phyloP scores from a whole-genome alignment of 2,797 vertebrate genomes.

The Tokudaia tokunoshimensis region DNA sequence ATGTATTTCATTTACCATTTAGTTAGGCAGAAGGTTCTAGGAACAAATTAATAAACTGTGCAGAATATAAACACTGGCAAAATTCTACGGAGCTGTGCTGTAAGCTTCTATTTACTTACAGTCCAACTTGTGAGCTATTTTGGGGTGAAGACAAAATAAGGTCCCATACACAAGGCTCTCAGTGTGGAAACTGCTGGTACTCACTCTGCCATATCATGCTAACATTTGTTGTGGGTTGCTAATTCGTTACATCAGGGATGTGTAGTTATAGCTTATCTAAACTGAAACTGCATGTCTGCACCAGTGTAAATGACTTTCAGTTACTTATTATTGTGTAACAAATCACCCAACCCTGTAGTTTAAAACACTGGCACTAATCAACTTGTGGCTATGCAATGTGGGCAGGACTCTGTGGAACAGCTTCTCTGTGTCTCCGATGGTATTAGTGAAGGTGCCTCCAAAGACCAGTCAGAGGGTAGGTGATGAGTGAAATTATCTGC shows the following conservation, averaged over 20 bases:
- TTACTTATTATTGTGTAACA: slow-evolving; percentile 50
- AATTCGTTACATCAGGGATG: background rate
- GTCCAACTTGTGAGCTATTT: slow-evolving; percentile 25
- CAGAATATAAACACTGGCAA: slow-evolving; percentile 32
- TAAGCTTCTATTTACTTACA: background rate
- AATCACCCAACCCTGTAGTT: background rate
- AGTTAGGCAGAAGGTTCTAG: slow-evolving; percentile 16
- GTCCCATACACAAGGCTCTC: background rate
- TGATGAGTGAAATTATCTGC: background rate
- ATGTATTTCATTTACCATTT: slow-evolving; percentile 18
- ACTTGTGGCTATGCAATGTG: background rate
- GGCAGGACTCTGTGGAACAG: background rate
- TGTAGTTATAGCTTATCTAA: slow-evolving; percentile 6
- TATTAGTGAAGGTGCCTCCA: background rate
- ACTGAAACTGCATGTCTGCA: background rate
- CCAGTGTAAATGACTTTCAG: background rate
- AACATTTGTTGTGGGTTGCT: background rate
- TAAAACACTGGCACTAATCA: slow-evolving; percentile 43
- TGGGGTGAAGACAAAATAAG: slow-evolving; percentile 32
- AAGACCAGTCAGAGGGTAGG: slow-evolving; percentile 1
- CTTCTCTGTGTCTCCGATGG: slow-evolving; percentile 25
- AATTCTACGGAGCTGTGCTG: background rate
- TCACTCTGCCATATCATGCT: background rate
- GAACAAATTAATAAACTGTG: background rate
- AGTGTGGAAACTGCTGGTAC: background rate